A percentile compares a stretch with the other conserved stretches of the same genome.
phyloP scores from a whole-genome alignment of 2,797 vertebrate genomes.

The Rhynchotus rufescens region DNA sequence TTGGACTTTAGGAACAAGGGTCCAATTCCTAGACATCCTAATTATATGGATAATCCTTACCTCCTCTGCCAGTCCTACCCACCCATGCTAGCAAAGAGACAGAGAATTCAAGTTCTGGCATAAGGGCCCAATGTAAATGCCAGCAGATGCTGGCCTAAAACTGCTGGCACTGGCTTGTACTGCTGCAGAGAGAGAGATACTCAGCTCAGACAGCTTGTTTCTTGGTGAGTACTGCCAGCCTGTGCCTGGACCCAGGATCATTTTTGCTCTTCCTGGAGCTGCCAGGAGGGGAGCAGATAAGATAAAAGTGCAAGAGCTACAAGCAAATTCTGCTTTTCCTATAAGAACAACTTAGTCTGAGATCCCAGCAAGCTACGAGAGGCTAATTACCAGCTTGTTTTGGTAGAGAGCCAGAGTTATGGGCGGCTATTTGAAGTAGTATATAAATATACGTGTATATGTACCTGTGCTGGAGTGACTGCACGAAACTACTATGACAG shows the following conservation, averaged over 20 bases:
- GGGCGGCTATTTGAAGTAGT: not conserved
- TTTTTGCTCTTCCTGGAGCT: constrained; percentile 25
- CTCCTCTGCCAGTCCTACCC: not conserved
- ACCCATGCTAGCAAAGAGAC: not conserved
- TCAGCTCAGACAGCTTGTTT: not conserved
- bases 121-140: not conserved
- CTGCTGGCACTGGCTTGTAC: not conserved
- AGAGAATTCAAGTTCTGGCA: not conserved
- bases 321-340: not conserved
- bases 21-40: not conserved
- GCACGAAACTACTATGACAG: not conserved
- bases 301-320: not conserved
- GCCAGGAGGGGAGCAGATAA: not conserved
- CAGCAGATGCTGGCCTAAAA: not conserved
- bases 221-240: not conserved
- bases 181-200: not conserved
- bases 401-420: accelerated
- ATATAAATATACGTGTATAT: accelerated
- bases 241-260: not conserved
- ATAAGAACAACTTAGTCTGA: not conserved
- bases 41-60: not conserved
- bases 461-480: accelerated
- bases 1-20: not conserved
- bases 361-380: not conserved
- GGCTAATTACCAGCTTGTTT: accelerated